Percentiles rank a stretch among this genome's conserved stretches.
These are phyloP conservation scores for Tolmerus cingulatus DNA, from an alignment of 2,888 invertebrate genomes.

Conservation along the genomic window DNA sequence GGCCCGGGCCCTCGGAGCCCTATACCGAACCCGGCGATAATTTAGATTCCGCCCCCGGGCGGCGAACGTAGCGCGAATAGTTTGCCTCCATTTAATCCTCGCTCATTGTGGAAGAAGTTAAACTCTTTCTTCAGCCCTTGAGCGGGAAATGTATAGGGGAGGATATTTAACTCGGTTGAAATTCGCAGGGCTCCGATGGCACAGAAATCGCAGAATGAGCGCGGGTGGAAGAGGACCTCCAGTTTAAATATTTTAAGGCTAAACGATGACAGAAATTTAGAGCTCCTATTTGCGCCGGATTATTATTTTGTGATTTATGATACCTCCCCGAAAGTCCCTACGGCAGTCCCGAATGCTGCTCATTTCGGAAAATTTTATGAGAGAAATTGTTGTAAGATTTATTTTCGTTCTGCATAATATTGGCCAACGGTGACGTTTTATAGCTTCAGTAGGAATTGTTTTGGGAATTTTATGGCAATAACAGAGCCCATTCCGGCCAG, in stretches of 20 bases:
- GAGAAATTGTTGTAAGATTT: constrained; percentile 36
- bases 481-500: neutral
- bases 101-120: constrained; percentile 24
- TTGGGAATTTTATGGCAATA: constrained; percentile 16
- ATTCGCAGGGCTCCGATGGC: neutral
- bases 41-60: constrained; percentile 1
- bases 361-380: constrained; percentile 31
- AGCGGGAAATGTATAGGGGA: constrained; percentile 14
- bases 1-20: neutral
- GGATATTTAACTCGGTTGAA: constrained; percentile 18
- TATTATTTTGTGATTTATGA: constrained; percentile 32
- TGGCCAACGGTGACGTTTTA: constrained; percentile 37
- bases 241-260: constrained; percentile 36
- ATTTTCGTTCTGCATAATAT: constrained; percentile 25
- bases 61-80: neutral
- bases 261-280: constrained; percentile 29
- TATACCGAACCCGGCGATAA: neutral
- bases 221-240: neutral
- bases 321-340: neutral
- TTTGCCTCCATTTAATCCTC: constrained; percentile 10
- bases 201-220: neutral
- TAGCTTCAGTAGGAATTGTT: constrained; percentile 23
- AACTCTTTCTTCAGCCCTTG: constrained; percentile 32
- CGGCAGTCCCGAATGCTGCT: neutral
- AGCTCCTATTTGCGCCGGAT: constrained; percentile 27